Evolutionary conservation across 2,888 invertebrate genomes (phyloP), one percentile per base, ranked within the genome.

Genomic region (Napeogenes inachia): DNA sequence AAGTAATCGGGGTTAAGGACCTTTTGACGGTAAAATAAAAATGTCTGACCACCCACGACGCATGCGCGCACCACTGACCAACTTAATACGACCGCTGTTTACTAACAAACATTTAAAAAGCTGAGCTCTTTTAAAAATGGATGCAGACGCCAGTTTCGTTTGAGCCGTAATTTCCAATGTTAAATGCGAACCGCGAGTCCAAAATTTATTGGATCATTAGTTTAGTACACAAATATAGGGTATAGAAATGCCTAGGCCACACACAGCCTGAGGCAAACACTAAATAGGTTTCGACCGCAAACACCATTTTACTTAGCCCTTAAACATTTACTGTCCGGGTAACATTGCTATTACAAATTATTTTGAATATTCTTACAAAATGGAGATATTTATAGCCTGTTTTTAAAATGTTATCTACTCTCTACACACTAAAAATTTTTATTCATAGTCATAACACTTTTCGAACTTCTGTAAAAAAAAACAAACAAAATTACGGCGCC

Each of bases 41-140:
- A 82, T 82, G 81, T 79, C 75, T 73, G 87, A 82, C 89, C 89
- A 88, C 89, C 89, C 89, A 89, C 86, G 83, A 74, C 68, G 86
- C 63, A 53, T 54, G 63, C 64, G 64, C 42, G 56, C 63, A 55
- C 21, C 21, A 33, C 13, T 38, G 47, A 32, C 66, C 62, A 62
- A n/a, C 62, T 56, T 57, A 47, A 21, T 13, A 45, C 54, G 64
- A 46, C 35, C 60, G 13, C 45, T 13, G 30, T 21, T 38, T 54
- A 13, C 13, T 8, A 57, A 10, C n/a, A 2, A 13, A 30, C 32
- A n/a, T 8, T 45, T 55, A 10, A 55, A 59, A 50, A 13, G 13
- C 12, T 35, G 13, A 53, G 65, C 12, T 63, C 61, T 45, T 56
- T 54, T 56, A 57, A 54, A 38, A 57, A 45, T 63, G 61, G 66